Base-by-base conservation (phyloP, 2,797 vertebrate species). In the Myiothlypis chrysogaster region DNA sequence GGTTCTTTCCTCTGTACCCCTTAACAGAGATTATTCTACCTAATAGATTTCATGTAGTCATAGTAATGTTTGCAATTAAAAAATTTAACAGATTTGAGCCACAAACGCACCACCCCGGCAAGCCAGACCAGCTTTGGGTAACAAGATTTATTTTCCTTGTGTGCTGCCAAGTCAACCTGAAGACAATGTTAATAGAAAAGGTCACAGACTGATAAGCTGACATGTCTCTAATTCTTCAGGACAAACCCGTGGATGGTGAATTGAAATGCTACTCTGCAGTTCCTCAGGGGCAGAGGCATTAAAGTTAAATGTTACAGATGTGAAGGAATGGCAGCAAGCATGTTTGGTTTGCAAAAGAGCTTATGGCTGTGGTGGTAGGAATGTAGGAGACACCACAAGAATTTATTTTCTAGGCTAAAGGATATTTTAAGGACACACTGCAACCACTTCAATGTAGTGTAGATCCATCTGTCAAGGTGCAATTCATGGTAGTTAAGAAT, bases 111-210 rank as follows among this genome's bases (percentile, higher is more conserved):
- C 70, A 92, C 70, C 14, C 87, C 65, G 66, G 93, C 66, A 94
- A 95, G 61, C 27, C 68, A 90, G 90, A 64, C 76, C 91, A 90
- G 90, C 85, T 88, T 85, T 1, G 12, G 64, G 92, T 97, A 95
- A 97, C 81, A 94, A 96, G 95, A 97, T 97, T 96, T 97, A 97
- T 98, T 97, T 95, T 95, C 73, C 47, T 88, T 80, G 37, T 93
- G 35, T 87, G 94, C 90, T 93, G 91, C 96, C 93, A 95, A 96
- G 89, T 93, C 75, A 91, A 97, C 95, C 95, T 96, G 94, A 94
- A 97, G 97, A 97, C 95, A 97, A 95, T 96, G 96, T 98, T 97
- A 98, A 89, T 96, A 96, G 95, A 96, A 98, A 98, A 98, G 97
- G 97, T 98, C 97, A 98, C 94, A 86, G 15, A 61, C 95, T 97